Evolutionary conservation across 1,140 invertebrate genomes (phyloP).

Genomic region (Hyposmocoma kahamanoa): DNA sequence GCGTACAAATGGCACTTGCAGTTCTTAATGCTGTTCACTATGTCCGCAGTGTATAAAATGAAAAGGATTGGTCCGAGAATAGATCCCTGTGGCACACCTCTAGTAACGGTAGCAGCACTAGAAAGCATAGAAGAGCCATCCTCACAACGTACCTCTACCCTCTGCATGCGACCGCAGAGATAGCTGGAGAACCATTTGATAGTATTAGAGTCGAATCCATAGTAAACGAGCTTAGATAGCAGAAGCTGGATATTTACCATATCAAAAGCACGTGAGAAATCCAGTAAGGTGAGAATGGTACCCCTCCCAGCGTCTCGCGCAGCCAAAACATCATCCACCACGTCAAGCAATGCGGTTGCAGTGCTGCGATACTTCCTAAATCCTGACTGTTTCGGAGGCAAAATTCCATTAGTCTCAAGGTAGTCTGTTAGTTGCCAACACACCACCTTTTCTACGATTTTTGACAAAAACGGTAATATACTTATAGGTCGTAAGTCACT

Average conservation of each 20-base stretch:
- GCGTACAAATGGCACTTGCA: too few relatives aligned
- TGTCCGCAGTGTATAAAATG: background rate
- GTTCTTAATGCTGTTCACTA: too few relatives aligned
- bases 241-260: background rate
- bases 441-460: background rate
- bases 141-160: background rate
- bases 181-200: background rate
- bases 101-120: background rate
- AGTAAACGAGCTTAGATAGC: background rate
- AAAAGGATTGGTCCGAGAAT: background rate
- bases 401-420: background rate
- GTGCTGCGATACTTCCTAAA: background rate
- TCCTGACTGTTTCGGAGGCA: background rate
- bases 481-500: background rate
- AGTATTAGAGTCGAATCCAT: background rate
- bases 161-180: background rate
- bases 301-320: background rate
- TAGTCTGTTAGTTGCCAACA: background rate
- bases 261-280: background rate
- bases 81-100: background rate
- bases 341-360: background rate
- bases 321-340: background rate
- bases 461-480: background rate
- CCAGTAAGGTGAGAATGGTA: background rate
- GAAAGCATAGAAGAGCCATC: background rate